Conservation (phyloP, 2,113 vertebrate genomes). For the Pachyramphus minor region DNA sequence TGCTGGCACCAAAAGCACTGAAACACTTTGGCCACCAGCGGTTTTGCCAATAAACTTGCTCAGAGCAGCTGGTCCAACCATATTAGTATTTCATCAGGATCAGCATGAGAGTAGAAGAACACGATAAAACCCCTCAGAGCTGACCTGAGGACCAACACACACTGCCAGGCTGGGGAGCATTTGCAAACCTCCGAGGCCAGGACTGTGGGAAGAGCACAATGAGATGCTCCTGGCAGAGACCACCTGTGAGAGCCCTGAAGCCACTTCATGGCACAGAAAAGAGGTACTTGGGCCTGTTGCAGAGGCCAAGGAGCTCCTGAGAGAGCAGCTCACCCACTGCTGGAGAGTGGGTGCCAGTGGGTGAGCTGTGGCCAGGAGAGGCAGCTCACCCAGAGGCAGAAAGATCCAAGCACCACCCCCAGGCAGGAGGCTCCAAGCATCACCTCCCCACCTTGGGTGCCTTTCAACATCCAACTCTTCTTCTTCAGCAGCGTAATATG, state of each 20-base stretch:
- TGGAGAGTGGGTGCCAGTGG: too few relatives aligned
- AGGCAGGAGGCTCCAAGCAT: not conserved
- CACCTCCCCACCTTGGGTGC: rapidly evolving
- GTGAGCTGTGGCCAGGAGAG: not conserved
- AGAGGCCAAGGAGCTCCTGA: not conserved
- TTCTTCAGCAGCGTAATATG: not conserved
- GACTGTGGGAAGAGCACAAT: not conserved
- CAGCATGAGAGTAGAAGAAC: not conserved
- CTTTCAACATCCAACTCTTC: not conserved
- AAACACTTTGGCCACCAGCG: not conserved
- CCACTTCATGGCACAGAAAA: rapidly evolving
- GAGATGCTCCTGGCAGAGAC: rapidly evolving
- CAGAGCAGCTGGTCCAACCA: not conserved
- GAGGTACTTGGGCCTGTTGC: not conserved
- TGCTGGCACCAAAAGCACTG: not conserved
- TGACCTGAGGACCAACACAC: not conserved
- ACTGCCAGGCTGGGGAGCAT: not conserved
- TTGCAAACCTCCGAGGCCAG: not conserved
- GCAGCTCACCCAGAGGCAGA: not conserved
- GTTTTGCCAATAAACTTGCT: not conserved
- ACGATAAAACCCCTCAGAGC: not conserved
- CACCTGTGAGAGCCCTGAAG: not conserved
- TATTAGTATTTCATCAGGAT: not conserved
- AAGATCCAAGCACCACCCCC: not conserved
- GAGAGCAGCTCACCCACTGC: not conserved